Conservation (phyloP, 2,888 invertebrate species). For the Timema podura region DNA sequence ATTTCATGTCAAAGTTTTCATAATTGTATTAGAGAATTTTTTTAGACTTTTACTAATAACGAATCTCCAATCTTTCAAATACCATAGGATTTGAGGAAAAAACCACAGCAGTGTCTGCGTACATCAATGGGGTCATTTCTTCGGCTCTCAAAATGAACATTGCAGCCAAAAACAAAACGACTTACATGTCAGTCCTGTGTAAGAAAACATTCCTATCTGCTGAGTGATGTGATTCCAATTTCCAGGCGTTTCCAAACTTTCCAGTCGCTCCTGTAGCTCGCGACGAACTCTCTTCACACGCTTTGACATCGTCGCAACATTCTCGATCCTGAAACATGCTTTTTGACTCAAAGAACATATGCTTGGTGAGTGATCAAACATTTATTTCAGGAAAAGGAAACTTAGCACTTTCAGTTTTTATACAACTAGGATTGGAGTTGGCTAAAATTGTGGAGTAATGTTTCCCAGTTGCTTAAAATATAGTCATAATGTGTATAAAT, state of each 20-base stretch:
- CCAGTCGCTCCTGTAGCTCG: conserved; percentile 65
- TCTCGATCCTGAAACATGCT: conserved; percentile 35
- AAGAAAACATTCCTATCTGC: conserved; percentile 99
- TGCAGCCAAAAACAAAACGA: conserved; percentile 20
- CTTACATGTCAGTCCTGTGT: conserved; percentile 84
- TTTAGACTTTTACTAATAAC: neutral
- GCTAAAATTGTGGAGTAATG: no score
- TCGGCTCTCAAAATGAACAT: no score
- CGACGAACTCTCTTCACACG: conserved; percentile 54
- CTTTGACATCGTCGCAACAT: conserved; percentile 4
- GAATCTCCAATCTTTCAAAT: neutral
- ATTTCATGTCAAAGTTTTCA: no score
- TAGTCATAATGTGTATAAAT: no score
- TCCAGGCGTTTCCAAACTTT: conserved; percentile 80
- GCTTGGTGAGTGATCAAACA: no score
- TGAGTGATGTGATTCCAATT: conserved; percentile 92
- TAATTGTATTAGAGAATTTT: neutral
- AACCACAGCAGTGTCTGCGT: neutral
- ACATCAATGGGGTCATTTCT: neutral
- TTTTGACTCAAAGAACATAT: conserved; percentile 82
- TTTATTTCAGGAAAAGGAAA: no score
- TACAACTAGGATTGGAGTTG: no score
- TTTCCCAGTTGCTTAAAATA: no score
- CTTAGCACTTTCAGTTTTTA: no score
- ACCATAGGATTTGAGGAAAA: neutral